Base-by-base conservation (phyloP, 1,140 invertebrate genomes). In the Leucophenga varia region DNA sequence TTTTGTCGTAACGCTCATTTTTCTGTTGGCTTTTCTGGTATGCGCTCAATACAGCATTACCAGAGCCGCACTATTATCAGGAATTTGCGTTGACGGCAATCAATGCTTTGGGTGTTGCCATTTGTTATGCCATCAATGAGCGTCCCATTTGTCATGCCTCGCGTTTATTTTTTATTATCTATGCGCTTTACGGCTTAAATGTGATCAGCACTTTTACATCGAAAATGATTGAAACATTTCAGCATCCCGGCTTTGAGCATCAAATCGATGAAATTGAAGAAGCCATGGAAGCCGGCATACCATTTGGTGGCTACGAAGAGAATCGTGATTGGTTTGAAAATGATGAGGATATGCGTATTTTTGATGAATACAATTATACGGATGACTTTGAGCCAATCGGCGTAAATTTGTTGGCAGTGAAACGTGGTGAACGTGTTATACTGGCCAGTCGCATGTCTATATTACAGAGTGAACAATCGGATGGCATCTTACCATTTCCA, bases 161-260 rank as follows among this genome's bases (percentile, higher is more conserved):
- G 1, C 63, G 79, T 2, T 28, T 80, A 8, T 80, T 81, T 54
- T 82, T 79, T 44, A 48, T 79, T 12, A 72, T 68, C 18, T 53
- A 81, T 2, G 76, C 77, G 7, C 20, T 81, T 0, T 81, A 81
- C 35, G 74, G 73, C n/a, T 55, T 80, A 4, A 72, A 81, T 31
- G 61, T 80, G 45, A 58, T 78, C 17, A 77, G 78, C 4, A 76
- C 74, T 0, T 82, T 81, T 52, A 76, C 80, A 25, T 79, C 79
- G 1, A 79, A 80, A 56, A 58, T 82, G 38, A 80, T 81, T 12
- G 60, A 64, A 18, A 77, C 80, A 0, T 74, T 82, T 17, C 78
- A 77, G 30, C 70, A 78, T 49, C 78, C 80, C 0, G 69, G 71
- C n/a, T 75, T 61, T 25, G 61, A 79, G 30, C 59, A 77, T 43